These are phyloP conservation scores for Himalopsyche anomala DNA, from an alignment of 2,888 invertebrate species.

Conservation along the genomic window DNA sequence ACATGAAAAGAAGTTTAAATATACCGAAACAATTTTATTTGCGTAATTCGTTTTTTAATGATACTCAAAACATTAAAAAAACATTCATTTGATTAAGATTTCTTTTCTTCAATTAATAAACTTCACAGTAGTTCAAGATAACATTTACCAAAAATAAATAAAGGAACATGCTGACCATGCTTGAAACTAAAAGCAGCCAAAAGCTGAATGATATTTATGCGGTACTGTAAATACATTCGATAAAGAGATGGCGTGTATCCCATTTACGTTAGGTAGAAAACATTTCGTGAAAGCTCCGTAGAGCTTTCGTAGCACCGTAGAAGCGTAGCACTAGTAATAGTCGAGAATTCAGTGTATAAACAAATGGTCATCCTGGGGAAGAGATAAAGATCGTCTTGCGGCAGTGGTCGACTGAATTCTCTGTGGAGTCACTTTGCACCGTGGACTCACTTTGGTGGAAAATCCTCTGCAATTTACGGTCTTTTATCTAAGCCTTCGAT, in stretches of 20 bases:
- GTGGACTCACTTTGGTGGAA: not conserved
- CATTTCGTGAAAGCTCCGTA: conserved; percentile 24
- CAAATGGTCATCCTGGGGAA: conserved; percentile 31
- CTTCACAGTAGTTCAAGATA: no score
- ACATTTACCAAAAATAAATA: no score
- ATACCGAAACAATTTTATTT: no score
- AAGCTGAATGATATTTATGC: not conserved
- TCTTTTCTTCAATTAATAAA: no score
- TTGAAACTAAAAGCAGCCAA: not conserved
- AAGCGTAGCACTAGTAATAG: not conserved
- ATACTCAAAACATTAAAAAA: no score
- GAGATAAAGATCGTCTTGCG: conserved; percentile 26
- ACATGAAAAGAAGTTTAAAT: no score
- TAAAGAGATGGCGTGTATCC: not conserved
- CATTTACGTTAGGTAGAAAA: not conserved
- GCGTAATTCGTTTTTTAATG: no score
- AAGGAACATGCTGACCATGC: not conserved
- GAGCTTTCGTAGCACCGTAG: conserved; percentile 34
- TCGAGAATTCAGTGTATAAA: conserved; percentile 12
- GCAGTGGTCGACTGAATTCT: not conserved
- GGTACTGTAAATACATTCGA: not conserved
- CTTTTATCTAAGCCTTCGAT: not conserved
- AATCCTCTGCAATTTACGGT: conserved; percentile 8
- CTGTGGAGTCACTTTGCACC: conserved; percentile 12
- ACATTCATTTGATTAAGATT: no score